phyloP scores from a whole-genome alignment of 30 jellyfish, hydroid and myxozoan genomes.

The Morbakka virulenta region DNA sequence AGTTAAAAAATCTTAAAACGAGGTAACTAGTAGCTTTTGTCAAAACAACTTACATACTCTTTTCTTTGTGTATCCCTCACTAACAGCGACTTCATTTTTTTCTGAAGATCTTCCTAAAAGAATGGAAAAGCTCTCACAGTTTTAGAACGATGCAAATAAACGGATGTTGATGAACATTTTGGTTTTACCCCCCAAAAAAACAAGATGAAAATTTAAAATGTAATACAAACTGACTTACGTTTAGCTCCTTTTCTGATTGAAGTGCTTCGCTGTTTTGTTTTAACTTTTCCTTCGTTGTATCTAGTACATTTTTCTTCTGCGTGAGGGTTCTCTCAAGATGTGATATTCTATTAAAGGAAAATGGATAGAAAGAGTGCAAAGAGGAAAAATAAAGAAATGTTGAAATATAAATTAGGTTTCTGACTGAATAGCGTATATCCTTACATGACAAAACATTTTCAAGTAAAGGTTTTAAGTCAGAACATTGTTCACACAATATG shows the following conservation, averaged over 20 bases:
- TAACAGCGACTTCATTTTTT: constrained; percentile 48
- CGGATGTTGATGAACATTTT: no score
- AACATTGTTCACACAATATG: no score
- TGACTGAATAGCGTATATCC: background rate
- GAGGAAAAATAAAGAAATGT: background rate
- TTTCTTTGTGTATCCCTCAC: constrained; percentile 61
- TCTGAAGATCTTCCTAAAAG: constrained; percentile 50
- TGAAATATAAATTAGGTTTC: no score
- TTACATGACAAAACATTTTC: background rate
- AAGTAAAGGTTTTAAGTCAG: background rate
- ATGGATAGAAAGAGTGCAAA: background rate
- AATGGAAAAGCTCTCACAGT: background rate
- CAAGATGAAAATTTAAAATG: no score
- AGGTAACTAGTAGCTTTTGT: no score
- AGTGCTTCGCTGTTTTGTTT: constrained; percentile 21
- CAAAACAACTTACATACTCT: constrained; percentile 69
- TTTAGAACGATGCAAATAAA: no score
- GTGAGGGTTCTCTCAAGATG: constrained; percentile 51
- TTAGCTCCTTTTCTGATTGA: constrained; percentile 41
- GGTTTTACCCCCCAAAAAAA: no score
- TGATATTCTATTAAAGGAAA: constrained; percentile 25
- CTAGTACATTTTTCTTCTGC: constrained; percentile 65
- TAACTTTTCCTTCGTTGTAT: constrained; percentile 61
- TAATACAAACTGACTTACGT: no score
- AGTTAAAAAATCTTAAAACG: no score